A percentile compares a stretch with the other conserved stretches of the same genome.
phyloP scores from a whole-genome alignment of 2,113 vertebrate genomes.

The Coptodon bakossiorum region DNA sequence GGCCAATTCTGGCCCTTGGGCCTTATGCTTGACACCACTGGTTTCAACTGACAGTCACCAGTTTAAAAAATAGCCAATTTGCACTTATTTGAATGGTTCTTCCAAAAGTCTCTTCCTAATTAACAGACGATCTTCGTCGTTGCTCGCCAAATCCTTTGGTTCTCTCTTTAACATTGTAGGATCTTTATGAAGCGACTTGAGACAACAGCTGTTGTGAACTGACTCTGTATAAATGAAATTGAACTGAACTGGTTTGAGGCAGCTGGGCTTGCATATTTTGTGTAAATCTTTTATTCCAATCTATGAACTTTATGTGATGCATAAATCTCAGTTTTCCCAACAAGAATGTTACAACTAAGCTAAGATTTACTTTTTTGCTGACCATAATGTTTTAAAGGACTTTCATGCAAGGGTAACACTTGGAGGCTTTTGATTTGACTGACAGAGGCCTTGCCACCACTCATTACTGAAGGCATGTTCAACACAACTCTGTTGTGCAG shows the following conservation, averaged over 20 bases:
- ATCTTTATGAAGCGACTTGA: neutral
- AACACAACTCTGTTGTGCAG: neutral
- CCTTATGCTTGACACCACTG: neutral
- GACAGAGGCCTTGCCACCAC: neutral
- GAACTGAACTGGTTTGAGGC: neutral
- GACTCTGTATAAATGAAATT: neutral
- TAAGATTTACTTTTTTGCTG: neutral
- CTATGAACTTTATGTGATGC: neutral
- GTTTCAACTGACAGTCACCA: neutral
- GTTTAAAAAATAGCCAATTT: neutral
- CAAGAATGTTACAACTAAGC: neutral
- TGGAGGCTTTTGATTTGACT: neutral
- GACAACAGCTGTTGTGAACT: neutral
- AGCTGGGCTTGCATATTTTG: neutral
- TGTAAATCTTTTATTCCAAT: neutral
- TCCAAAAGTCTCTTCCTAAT: neutral
- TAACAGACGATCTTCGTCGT: neutral
- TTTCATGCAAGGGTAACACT: neutral
- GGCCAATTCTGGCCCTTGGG: neutral
- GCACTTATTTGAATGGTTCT: neutral
- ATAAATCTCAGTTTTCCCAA: neutral
- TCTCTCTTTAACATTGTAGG: neutral
- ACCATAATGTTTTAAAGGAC: neutral
- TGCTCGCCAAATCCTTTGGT: neutral
- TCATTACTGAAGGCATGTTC: neutral